phyloP scores from a whole-genome alignment of 2,113 vertebrate species.

The Nerophis lumbriciformis region DNA sequence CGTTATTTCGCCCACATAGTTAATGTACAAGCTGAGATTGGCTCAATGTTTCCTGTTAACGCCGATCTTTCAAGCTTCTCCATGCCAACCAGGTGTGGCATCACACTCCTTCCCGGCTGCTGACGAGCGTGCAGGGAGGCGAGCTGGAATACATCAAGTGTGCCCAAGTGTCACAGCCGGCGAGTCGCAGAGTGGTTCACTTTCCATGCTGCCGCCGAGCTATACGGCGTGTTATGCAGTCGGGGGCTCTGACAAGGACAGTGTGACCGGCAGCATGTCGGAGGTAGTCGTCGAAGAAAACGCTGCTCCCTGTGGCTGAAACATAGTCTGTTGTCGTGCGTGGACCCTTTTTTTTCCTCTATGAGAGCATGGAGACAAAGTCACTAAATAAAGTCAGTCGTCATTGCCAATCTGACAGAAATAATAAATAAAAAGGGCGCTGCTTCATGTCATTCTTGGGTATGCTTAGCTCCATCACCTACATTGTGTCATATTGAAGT shows the following conservation, averaged over 20 bases:
- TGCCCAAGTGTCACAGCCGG: conserved; percentile 26
- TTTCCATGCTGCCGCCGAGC: conserved; percentile 27
- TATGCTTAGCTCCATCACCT: conserved; percentile 18
- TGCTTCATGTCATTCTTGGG: conserved; percentile 7
- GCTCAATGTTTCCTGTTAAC: not conserved
- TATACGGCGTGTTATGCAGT: conserved; percentile 10
- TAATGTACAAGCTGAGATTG: conserved; percentile 17
- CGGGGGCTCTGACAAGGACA: conserved; percentile 36
- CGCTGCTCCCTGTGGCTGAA: conserved; percentile 8
- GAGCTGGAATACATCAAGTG: conserved; percentile 47
- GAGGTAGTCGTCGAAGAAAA: conserved; percentile 28
- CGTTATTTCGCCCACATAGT: not conserved
- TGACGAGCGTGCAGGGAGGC: conserved; percentile 21
- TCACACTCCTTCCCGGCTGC: conserved; percentile 23
- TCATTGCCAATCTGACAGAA: conserved; percentile 2
- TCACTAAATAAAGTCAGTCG: not conserved
- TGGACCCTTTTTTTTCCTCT: conserved; percentile 2
- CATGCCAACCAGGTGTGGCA: conserved; percentile 16
- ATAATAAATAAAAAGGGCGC: conserved; percentile 12
- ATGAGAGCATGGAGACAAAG: conserved; percentile 1
- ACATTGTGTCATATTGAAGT: conserved; percentile 10
- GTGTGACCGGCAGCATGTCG: conserved; percentile 35
- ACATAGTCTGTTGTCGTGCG: conserved; percentile 15
- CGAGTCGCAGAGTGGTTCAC: conserved; percentile 33
- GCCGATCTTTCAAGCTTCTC: conserved; percentile 6